Evolutionary conservation across 2,113 vertebrate species (phyloP), one percentile per base, ranked within the genome.

Genomic region (Anser cygnoides): DNA sequence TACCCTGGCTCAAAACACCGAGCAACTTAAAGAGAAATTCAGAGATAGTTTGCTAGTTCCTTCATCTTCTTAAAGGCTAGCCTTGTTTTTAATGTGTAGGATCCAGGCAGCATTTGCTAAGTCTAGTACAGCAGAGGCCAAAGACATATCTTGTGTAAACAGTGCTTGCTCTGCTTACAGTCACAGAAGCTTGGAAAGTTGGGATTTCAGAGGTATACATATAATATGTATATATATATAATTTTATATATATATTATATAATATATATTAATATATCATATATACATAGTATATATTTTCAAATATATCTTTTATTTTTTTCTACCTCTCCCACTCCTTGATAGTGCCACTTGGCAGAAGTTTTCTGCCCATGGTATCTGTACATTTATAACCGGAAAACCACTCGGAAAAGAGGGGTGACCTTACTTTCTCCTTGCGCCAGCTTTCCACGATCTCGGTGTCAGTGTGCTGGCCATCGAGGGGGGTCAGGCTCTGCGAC

Each of bases 381-480:
- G 9, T 3, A 29, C 25, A 11, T 12, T 25, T 14, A 10, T 31
- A 21, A 59, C 18, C 17, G 5, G 74, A 22, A 43, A 33, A n/a
- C 50, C 1, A n/a, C 4, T 35, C 84, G 33, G 58, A 58, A 95
- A 96, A 90, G 89, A 96, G 84, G 80, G 23, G 91, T 13, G 66
- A 11, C 88, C 98, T 96, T 97, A 99, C 99, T 98, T 98, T 99
- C 66, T 98, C 99, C 85, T 97, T 96, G 75, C 97, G 98, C 99
- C 99, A 99, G 95, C 98, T 97, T 39, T 98, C 98, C 76, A 97
- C 98, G 2, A 98, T 93, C 91, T 99, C 99, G 93, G 98, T 91
- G 80, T 99, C 98, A 4, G 98, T 98, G 96, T 98, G 98, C 92
- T 97, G 97, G 96, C 98, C 97, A 84, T 99, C 99, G 73, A 97